Percentiles rank a stretch among this genome's conserved stretches.
These are phyloP conservation scores for Belgica antarctica DNA, from an alignment of 2,888 invertebrate species.

Conservation along the genomic window DNA sequence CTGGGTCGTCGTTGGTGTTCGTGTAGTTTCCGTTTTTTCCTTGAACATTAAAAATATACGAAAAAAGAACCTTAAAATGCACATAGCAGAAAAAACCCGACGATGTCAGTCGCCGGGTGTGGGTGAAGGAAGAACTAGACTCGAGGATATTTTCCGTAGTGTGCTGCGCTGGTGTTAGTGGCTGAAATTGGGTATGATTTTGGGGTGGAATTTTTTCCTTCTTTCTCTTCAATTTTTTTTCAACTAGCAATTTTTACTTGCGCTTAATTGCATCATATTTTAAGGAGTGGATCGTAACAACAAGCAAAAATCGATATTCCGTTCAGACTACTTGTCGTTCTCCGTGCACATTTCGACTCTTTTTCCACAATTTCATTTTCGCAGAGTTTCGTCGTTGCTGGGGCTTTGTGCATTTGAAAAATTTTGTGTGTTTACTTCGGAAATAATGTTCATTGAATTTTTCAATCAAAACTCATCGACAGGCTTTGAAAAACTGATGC, in stretches of 20 bases:
- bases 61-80: slow-evolving; percentile 43
- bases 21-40: slow-evolving; percentile 43
- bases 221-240: slow-evolving; percentile 35
- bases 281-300: slow-evolving; percentile 39
- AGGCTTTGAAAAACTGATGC: too few relatives aligned
- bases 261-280: slow-evolving; percentile 44
- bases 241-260: slow-evolving; percentile 42
- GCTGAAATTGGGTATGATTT: slow-evolving; percentile 23
- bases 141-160: slow-evolving; percentile 22
- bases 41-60: slow-evolving; percentile 29
- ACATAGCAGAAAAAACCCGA: slow-evolving; percentile 33
- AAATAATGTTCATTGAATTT: too few relatives aligned
- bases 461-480: too few relatives aligned
- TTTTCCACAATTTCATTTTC: slow-evolving; percentile 27
- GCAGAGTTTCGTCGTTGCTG: slow-evolving; percentile 24
- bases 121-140: slow-evolving; percentile 15
- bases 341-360: not conserved
- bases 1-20: slow-evolving; percentile 16
- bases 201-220: slow-evolving; percentile 28
- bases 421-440: too few relatives aligned
- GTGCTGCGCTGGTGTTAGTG: slow-evolving; percentile 11
- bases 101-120: slow-evolving; percentile 13
- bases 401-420: too few relatives aligned
- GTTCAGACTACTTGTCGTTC: slow-evolving; percentile 38
- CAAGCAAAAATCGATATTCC: slow-evolving; percentile 40